Evolutionary conservation across 2,797 vertebrate genomes (phyloP), one percentile per base, ranked within the genome.

Genomic region (Dipus sagitta): DNA sequence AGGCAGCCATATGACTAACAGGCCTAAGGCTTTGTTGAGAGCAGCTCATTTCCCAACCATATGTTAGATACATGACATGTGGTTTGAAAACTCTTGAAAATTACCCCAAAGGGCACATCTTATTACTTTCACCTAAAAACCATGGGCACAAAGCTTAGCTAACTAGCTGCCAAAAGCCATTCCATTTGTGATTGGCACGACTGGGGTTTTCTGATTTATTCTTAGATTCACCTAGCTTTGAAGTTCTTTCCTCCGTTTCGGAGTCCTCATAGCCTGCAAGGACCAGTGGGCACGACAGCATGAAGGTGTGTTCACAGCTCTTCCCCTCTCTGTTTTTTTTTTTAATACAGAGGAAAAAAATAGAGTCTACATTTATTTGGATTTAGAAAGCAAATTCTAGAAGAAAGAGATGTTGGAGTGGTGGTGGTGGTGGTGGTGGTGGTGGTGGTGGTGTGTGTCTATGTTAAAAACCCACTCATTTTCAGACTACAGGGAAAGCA

Each of bases 311-410:
- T 15, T 65, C 26, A 79, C 10, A 75, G 8, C 54, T 81, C 10
- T n/a, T 93, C 88, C 24, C 76, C 34, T 89, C 11, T 80, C n/a
- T 1, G 20, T 23, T 94, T 58, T 38, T 52, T 38, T 24, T 38
- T 38, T 38, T 38, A 38, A 38, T 38, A 38, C 26, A 91, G 28
- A 76, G 60, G 93, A 92, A 78, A 92, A 26, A 91, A 81, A 86
- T 52, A 28, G 82, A 90, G 13, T 34, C 62, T 91, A 14, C 38
- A n/a, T 88, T 93, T 96, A 75, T 93, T 95, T 30, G 93, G 52
- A 94, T 85, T 91, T 14, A 23, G 42, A 78, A 94, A 47, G 87
- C 62, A 79, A 70, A n/a, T 84, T 67, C 13, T 76, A 10, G 52
- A 42, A 52, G 76, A 86, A 80, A 70, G 60, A 23, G 30, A 88